A percentile compares a stretch with the other conserved stretches of the same genome.
Evolutionary conservation across 1,140 invertebrate genomes (phyloP).

Genomic region (Nasonia vitripennis): DNA sequence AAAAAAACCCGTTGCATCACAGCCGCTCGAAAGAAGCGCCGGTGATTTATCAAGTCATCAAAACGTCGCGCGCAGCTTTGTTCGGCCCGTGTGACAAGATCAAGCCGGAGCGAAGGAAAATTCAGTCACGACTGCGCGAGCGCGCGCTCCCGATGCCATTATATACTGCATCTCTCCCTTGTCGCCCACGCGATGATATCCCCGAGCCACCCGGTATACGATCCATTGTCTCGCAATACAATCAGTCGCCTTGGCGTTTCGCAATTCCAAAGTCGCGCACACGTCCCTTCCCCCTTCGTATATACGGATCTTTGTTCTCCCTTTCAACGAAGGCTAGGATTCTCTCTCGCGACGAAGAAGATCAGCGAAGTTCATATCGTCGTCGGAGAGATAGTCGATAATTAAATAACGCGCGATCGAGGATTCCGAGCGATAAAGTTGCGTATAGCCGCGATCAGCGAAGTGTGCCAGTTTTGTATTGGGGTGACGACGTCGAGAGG

Average conservation of each 20-base stretch:
- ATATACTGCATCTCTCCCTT: background rate
- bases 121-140: slow-evolving; percentile 16
- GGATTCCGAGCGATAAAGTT: slow-evolving; percentile 25
- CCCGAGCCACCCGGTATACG: slow-evolving; percentile 45
- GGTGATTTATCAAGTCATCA: slow-evolving; percentile 48
- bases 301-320: slow-evolving; percentile 32
- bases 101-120: slow-evolving; percentile 5
- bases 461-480: background rate
- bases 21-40: background rate
- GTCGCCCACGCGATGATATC: slow-evolving; percentile 42
- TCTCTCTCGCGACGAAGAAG: slow-evolving; percentile 4
- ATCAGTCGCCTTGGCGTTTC: slow-evolving; percentile 49
- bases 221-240: slow-evolving; percentile 51
- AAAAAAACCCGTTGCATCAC: too few species aligned
- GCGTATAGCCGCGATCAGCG: background rate
- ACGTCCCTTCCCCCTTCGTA: background rate
- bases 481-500: background rate
- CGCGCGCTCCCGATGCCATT: slow-evolving; percentile 20
- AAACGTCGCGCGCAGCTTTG: slow-evolving; percentile 30
- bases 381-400: slow-evolving; percentile 19
- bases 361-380: slow-evolving; percentile 39
- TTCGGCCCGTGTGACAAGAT: slow-evolving; percentile 18
- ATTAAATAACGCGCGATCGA: slow-evolving; percentile 36
- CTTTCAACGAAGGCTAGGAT: background rate
- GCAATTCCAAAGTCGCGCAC: slow-evolving; percentile 41